Evolutionary conservation across 2,888 invertebrate genomes (phyloP).

Genomic region (Aspidiotus destructor): DNA sequence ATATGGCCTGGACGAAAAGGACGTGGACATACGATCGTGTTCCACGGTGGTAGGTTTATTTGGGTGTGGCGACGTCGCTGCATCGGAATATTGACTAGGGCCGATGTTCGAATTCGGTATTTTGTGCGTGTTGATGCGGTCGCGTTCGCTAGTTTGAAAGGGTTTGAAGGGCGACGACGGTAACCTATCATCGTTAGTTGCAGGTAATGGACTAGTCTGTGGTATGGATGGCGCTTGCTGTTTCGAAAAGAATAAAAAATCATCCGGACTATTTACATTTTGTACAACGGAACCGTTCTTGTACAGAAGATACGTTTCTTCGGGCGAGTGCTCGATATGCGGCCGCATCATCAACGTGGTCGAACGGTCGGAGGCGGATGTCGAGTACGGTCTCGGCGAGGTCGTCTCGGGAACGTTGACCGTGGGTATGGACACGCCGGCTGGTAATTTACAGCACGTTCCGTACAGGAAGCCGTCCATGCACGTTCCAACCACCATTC

Average conservation of each 20-base stretch:
- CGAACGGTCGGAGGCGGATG: constrained; percentile 32
- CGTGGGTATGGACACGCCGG: constrained; percentile 37
- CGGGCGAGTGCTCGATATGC: constrained; percentile 36
- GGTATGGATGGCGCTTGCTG: constrained; percentile 34
- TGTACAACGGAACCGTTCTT: constrained; percentile 43
- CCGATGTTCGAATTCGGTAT: constrained; percentile 14
- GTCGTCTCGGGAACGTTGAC: constrained; percentile 13
- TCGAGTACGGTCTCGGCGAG: constrained; percentile 27
- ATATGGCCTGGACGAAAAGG: constrained; percentile 34
- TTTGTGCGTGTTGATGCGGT: neutral
- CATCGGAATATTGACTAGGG: constrained; percentile 30
- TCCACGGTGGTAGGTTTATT: constrained; percentile 9
- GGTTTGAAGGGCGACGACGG: constrained; percentile 8
- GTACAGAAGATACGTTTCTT: constrained; percentile 45
- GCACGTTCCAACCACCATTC: constrained; percentile 78
- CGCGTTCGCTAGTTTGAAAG: neutral
- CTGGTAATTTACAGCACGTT: constrained; percentile 71
- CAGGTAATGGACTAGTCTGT: constrained; percentile 32
- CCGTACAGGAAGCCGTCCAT: constrained; percentile 90
- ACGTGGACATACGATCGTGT: constrained; percentile 34
- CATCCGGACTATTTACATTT: constrained; percentile 43
- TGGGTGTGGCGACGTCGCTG: constrained; percentile 12
- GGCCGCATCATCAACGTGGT: constrained; percentile 17
- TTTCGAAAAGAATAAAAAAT: constrained; percentile 39
- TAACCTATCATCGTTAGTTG: constrained; percentile 22